These are phyloP conservation scores for Pipra filicauda DNA, from an alignment of 2,113 vertebrate species.

Conservation along the genomic window DNA sequence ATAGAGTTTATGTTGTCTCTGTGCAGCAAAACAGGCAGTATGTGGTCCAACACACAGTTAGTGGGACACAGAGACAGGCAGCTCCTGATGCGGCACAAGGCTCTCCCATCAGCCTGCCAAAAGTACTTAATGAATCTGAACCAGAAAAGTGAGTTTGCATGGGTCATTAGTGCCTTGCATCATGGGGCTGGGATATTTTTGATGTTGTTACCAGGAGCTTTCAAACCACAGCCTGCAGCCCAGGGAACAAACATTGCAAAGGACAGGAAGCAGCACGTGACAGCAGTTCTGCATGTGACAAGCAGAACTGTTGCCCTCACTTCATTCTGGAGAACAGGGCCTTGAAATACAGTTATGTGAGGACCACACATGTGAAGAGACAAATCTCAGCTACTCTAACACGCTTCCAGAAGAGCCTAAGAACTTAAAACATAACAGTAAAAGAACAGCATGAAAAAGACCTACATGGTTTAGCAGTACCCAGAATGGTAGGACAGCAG, in stretches of 20 bases:
- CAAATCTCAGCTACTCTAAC: not conserved
- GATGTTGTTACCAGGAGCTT: not conserved
- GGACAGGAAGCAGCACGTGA: not conserved
- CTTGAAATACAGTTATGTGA: not conserved
- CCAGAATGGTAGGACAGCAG: not conserved
- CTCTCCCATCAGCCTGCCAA: not conserved
- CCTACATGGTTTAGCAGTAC: not conserved
- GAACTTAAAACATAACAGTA: not conserved
- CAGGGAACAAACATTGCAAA: not conserved
- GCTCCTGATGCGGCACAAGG: not conserved
- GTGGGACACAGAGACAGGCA: not conserved
- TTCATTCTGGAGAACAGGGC: not conserved
- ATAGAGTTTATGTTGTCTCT: not conserved
- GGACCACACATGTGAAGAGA: not conserved
- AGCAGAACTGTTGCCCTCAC: not conserved
- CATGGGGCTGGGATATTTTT: not conserved
- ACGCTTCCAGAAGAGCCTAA: not conserved
- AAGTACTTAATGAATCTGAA: not conserved
- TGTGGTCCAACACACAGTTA: fast-evolving
- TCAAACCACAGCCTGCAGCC: not conserved
- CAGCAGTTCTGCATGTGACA: fast-evolving
- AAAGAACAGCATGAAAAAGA: not conserved
- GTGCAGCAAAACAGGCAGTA: not conserved
- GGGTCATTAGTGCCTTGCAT: not conserved
- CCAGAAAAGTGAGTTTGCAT: not conserved